Evolutionary conservation across 2,888 invertebrate genomes (phyloP), one percentile per base, ranked within the genome.

Genomic region (Stegana nigrithorax): DNA sequence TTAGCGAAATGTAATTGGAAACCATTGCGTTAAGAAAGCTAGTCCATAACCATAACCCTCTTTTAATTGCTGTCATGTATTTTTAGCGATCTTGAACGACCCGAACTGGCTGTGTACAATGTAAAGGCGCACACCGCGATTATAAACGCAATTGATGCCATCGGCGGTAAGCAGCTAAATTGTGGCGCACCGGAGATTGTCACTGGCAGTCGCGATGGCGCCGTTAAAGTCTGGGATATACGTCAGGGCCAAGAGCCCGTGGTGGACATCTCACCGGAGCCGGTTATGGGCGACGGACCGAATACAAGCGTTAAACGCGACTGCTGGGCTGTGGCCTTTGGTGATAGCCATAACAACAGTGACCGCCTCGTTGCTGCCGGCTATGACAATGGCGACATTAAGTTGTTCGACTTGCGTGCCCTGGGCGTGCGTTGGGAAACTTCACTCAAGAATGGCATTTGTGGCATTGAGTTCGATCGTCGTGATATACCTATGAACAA

Each of bases 401-500:
- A 97, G 86, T 89, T 98, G 86, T 97, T 95, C 83, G 97, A 98
- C 84, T 87, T 98, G 25, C 89, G 92, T 64, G 90, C 90, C 4
- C 93, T 97, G 92, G 87, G 90, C 0, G 86, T 96, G 0, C 87
- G 91, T 77, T 98, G 97, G 97, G 96, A 97, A 81, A 92, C 92
- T 56, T 95, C 96, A 83, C 87, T 97, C 45, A 94, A 93, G 81
- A 97, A 97, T 88, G 97, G 97, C 72, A 91, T 95, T 0, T 97
- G 96, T 75, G 89, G 90, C 19, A 73, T 94, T 27, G 95, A 98
- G 83, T 98, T 98, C 84, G 97, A 98, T 83, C 89, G 97, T 27
- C 93, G 92, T 81, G 96, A 97, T 80, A 97, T 97, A 78, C 89
- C 91, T 65, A 97, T 97, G 96, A 98, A 98, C 83, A 98, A 98